Base-by-base conservation (phyloP, 2,113 vertebrate species). In the Pagrus major region DNA sequence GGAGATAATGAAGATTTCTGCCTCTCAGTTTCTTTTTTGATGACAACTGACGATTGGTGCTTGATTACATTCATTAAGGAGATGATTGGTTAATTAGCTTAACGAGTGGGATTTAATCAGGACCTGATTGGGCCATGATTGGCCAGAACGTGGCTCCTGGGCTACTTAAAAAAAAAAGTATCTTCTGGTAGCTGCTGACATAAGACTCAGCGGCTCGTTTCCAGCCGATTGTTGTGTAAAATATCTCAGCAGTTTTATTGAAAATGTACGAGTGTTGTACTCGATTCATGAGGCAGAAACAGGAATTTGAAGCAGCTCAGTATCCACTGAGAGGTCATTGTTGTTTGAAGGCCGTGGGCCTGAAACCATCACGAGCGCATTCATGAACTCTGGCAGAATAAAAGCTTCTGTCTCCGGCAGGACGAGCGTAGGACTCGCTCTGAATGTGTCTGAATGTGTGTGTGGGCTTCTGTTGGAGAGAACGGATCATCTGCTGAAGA, bases 381-480 rank as follows among this genome's bases (percentile, higher is more conserved):
- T 63, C 76, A 37, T 86, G 63, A 83, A 76, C 71, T 55, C 67
- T 9, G 42, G 23, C 9, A 23, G 63, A 71, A 86, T 79, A 41
- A 71, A 85, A 77, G 85, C 71, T 44, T 52, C 47, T 12, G 52
- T 59, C 60, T 76, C 27, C 61, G 16, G 35, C 35, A 74, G 47
- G 54, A 63, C 56, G 21, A 52, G 83, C 27, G 88, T 84, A 55
- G 86, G 81, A 78, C 7, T 65, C 64, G 0, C 23, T 56, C 46
- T 83, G 82, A 87, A 85, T 87, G 80, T 85, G 61, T 56, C 46
- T 83, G 82, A 87, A 85, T 87, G 80, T 85, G 61, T 25, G 61
- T 25, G 89, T 87, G 87, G 87, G 84, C 6, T 51, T 15, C 31
- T 2, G 3, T 18, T 68, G 60, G 18, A 56, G 46, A 9, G 39